phyloP scores from a whole-genome alignment of 2,888 invertebrate genomes.

The Hipparchia semele region DNA sequence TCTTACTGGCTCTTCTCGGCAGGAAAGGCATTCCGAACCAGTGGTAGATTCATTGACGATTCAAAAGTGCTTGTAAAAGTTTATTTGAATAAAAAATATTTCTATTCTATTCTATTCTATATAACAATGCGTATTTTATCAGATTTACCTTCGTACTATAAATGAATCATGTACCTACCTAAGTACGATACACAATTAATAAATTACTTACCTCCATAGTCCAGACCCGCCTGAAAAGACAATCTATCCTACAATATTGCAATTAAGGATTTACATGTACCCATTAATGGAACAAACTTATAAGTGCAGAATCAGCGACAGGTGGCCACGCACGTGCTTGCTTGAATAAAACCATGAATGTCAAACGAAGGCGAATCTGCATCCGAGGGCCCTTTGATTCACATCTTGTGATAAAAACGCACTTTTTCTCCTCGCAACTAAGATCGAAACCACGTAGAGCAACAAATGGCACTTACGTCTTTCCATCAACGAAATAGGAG shows the following conservation, averaged over 20 bases:
- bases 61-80: too few species aligned
- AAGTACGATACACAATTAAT: neutral
- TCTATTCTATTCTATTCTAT: too few species aligned
- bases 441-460: constrained; percentile 51
- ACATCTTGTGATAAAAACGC: constrained; percentile 16
- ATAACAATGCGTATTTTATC: too few species aligned
- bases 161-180: neutral
- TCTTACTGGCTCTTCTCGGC: too few species aligned
- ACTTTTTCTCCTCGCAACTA: constrained; percentile 52
- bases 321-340: constrained; percentile 79
- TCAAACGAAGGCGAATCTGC: constrained; percentile 66
- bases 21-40: too few species aligned
- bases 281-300: constrained; percentile 51
- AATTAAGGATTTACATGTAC: constrained; percentile 44
- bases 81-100: too few species aligned
- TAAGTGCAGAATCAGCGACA: constrained; percentile 76
- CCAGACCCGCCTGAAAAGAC: neutral
- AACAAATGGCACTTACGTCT: constrained; percentile 52
- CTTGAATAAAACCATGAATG: constrained; percentile 80
- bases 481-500: constrained; percentile 49
- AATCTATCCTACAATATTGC: constrained; percentile 27
- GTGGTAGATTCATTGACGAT: too few species aligned
- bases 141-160: too few species aligned
- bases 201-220: neutral
- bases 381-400: constrained; percentile 46